phyloP scores from a whole-genome alignment of 1,140 invertebrate species.

The Lucilia sericata region DNA sequence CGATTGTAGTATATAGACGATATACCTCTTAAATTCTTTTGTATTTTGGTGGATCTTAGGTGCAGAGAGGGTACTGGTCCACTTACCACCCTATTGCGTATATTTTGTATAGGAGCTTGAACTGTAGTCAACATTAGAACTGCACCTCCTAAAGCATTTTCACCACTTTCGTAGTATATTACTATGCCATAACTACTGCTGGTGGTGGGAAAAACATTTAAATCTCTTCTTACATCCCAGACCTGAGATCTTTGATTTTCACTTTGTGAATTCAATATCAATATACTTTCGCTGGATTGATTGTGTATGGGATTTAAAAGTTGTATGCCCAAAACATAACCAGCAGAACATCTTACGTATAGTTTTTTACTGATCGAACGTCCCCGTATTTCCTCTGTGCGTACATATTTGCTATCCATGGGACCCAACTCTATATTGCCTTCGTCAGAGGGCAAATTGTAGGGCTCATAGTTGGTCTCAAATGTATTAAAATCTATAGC shows the following conservation, averaged over 20 bases:
- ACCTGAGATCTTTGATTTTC: slow-evolving; percentile 73
- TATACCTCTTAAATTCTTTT: slow-evolving; percentile 84
- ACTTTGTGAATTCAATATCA: slow-evolving; percentile 80
- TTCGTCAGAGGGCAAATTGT: slow-evolving; percentile 74
- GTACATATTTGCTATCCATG: slow-evolving; percentile 81
- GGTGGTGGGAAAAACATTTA: slow-evolving; percentile 87
- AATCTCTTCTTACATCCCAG: slow-evolving; percentile 85
- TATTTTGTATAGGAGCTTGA: slow-evolving; percentile 76
- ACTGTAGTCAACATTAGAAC: slow-evolving; percentile 87
- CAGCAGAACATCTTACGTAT: slow-evolving; percentile 77
- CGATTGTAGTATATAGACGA: slow-evolving; percentile 91
- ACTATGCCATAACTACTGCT: slow-evolving; percentile 86
- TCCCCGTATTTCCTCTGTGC: slow-evolving; percentile 75
- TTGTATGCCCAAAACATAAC: slow-evolving; percentile 84
- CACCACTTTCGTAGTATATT: slow-evolving; percentile 85
- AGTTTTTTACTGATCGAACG: slow-evolving; percentile 73
- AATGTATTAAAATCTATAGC: slow-evolving; percentile 75
- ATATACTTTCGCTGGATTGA: slow-evolving; percentile 84
- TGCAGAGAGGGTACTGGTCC: slow-evolving; percentile 82
- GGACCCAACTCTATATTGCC: slow-evolving; percentile 76
- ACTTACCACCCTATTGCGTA: slow-evolving; percentile 77
- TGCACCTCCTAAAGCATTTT: slow-evolving; percentile 80
- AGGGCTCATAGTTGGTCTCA: slow-evolving; percentile 77
- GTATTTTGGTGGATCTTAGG: slow-evolving; percentile 79
- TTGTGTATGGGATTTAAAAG: slow-evolving; percentile 90